Conservation (phyloP, 2,797 vertebrate species). For the Chelidonichthys spinosus region DNA sequence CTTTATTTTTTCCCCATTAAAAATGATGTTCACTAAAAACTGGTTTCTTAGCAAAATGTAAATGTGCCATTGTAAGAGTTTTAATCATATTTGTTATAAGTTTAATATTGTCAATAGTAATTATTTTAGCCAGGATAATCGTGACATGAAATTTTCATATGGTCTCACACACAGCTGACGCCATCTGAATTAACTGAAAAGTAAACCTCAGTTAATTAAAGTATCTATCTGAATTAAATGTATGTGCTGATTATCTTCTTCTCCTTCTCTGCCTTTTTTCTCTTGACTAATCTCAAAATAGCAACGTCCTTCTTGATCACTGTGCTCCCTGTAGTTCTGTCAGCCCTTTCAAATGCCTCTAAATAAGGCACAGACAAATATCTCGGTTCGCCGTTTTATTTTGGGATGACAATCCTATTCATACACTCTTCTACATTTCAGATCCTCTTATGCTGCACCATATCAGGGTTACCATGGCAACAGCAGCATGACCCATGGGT, state of each 20-base stretch:
- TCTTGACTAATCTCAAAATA: conserved; percentile 8
- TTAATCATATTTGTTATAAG: too few relatives aligned
- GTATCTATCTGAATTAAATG: background rate
- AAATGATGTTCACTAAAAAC: too few relatives aligned
- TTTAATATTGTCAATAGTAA: too few relatives aligned
- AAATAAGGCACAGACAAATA: background rate
- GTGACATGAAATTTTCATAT: too few relatives aligned
- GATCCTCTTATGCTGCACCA: conserved; percentile 65
- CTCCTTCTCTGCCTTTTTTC: background rate
- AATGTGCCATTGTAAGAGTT: too few relatives aligned
- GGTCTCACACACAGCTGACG: background rate
- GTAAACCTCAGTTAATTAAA: background rate
- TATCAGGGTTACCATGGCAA: conserved; percentile 69
- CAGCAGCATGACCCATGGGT: conserved; percentile 53
- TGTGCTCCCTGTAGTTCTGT: background rate
- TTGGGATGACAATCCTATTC: conserved; percentile 14
- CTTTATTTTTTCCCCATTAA: too few relatives aligned
- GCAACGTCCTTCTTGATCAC: background rate
- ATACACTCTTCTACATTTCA: conserved; percentile 60
- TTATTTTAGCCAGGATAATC: too few relatives aligned
- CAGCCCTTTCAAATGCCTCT: background rate
- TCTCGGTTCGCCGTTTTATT: conserved; percentile 3
- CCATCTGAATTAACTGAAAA: background rate
- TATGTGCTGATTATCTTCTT: background rate
- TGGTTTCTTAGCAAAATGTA: too few relatives aligned